A percentile compares a stretch with the other conserved stretches of the same genome.
These are phyloP conservation scores for Cochlearius cochlearius DNA, from an alignment of 2,113 vertebrate species.

Conservation along the genomic window DNA sequence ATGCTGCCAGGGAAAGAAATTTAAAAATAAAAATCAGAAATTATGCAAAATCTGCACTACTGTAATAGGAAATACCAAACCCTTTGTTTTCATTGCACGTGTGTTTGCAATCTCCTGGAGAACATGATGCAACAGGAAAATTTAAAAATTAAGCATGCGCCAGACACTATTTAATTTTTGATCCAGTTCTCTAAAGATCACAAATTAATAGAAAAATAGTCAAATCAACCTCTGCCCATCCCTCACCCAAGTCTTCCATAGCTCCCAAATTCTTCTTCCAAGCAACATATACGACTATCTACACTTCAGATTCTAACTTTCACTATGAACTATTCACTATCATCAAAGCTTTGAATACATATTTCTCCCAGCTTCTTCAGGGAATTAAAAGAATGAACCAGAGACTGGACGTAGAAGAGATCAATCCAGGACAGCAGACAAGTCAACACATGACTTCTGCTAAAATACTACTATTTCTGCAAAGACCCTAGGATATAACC, in stretches of 20 bases:
- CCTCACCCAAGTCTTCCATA: neutral
- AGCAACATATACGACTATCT: neutral
- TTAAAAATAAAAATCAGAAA: neutral
- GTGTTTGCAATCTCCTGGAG: neutral
- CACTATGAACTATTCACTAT: neutral
- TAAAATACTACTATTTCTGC: neutral
- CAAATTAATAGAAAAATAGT: neutral
- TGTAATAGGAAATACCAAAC: neutral
- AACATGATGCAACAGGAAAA: neutral
- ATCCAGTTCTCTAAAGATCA: neutral
- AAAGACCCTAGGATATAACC: neutral
- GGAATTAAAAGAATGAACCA: neutral
- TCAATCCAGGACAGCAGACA: neutral
- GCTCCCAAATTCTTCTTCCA: neutral
- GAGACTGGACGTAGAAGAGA: neutral
- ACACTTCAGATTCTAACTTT: neutral
- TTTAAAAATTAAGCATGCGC: neutral
- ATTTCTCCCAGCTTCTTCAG: neutral
- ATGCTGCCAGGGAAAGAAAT: constrained; percentile 79
- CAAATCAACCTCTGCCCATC: neutral
- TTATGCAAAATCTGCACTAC: neutral
- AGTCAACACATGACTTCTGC: neutral
- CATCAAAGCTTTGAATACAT: neutral
- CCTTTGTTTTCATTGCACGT: neutral
- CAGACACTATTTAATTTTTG: neutral